Evolutionary conservation across 2,797 vertebrate genomes (phyloP).

Genomic region (Dendrocincla fuliginosa): DNA sequence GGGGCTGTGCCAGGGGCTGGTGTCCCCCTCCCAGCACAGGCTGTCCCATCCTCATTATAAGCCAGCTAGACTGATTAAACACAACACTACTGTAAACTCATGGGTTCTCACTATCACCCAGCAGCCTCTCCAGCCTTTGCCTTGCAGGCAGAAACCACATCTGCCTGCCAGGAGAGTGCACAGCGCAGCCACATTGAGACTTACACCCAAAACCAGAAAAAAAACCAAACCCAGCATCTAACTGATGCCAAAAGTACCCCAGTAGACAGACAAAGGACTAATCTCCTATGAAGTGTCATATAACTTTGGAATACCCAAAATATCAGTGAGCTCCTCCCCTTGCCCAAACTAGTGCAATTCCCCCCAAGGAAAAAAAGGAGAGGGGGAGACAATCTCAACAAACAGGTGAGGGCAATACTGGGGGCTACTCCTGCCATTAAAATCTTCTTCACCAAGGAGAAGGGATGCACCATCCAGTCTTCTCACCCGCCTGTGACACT

Average conservation of each 20-base stretch:
- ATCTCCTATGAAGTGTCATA: accelerated
- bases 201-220: accelerated
- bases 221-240: background rate
- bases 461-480: accelerated
- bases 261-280: accelerated
- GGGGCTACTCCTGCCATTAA: no score
- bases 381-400: background rate
- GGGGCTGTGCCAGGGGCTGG: background rate
- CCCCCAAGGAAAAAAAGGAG: accelerated
- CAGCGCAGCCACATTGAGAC: accelerated
- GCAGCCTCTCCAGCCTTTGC: background rate
- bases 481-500: background rate
- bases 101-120: accelerated
- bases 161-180: accelerated
- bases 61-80: accelerated
- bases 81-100: accelerated
- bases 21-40: no score
- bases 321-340: accelerated
- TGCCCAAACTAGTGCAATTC: background rate
- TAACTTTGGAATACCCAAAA: background rate
- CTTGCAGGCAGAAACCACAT: accelerated
- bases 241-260: background rate
- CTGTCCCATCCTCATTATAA: accelerated
- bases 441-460: accelerated
- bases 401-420: background rate